Evolutionary conservation across 2,113 vertebrate species (phyloP), one percentile per base, ranked within the genome.

Genomic region (Phocoena phocoena): DNA sequence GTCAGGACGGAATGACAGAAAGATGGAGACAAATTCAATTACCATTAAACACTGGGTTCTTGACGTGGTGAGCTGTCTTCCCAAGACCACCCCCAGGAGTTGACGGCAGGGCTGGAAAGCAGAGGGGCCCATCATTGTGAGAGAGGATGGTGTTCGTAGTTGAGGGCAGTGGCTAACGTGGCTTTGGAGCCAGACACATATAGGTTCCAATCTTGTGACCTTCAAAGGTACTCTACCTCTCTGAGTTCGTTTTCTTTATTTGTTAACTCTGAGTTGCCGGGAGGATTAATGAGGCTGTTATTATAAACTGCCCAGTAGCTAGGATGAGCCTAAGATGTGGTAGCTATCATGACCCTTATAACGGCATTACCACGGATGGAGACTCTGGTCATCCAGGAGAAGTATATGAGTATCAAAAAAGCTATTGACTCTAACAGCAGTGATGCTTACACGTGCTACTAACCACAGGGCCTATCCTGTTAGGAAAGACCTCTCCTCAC

Each of bases 21-120:
- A 88, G 91, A 60, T 77, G 60, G 71, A 97, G 95, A 74, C 8
- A 0, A 31, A 38, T 36, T 65, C 87, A 83, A 5, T 95, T 93
- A 60, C n/a, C 26, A 12, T 76, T 60, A 92, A 73, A 65, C 50
- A 36, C 44, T 23, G 62, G 36, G 38, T 53, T 95, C 80, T 92
- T 36, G 13, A 67, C 65, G 26, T 88, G 79, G 71, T 80, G 44
- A 85, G 47, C 81, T 85, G 55, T 80, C 70, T 90, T 81, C 15
- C 26, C 88, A 70, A 65, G 84, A 88, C 89, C 92, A 93, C 81
- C 71, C 76, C 38, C 25, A 28, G 60, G 77, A 47, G 15, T 11
- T 73, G 41, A 13, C 53, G 12, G 3, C 17, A 8, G 33, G 33
- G 17, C 55, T 87, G 63, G 33, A 71, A 88, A 41, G 26, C 41